Conservation (phyloP, 2,113 vertebrate species). For the Lathamus discolor region DNA sequence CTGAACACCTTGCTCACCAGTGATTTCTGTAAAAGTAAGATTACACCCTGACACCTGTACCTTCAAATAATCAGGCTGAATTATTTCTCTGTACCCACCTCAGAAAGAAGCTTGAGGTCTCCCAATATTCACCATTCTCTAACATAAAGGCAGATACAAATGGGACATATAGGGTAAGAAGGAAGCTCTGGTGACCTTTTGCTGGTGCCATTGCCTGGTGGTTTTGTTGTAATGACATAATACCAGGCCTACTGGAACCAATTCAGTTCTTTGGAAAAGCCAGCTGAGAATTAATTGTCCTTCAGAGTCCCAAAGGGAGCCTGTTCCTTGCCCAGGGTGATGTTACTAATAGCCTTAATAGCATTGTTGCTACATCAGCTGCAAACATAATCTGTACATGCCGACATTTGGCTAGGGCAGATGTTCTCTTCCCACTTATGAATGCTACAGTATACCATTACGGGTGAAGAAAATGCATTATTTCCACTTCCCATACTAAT, state of each 20-base stretch:
- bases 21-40: not conserved
- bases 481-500: not conserved
- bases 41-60: not conserved
- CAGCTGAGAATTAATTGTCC: not conserved
- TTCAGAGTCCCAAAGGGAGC: not conserved
- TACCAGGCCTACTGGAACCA: not conserved
- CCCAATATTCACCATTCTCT: not conserved
- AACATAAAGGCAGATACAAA: not conserved
- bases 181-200: not conserved
- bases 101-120: not conserved
- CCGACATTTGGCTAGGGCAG: not conserved
- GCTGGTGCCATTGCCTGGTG: not conserved
- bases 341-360: not conserved
- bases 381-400: not conserved
- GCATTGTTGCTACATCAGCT: not conserved
- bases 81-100: not conserved
- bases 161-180: accelerated
- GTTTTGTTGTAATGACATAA: not conserved
- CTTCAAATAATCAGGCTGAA: not conserved
- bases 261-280: not conserved
- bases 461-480: not conserved
- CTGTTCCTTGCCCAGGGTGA: not conserved
- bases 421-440: not conserved
- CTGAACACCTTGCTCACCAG: not conserved
- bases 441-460: not conserved